phyloP scores from a whole-genome alignment of 2,888 invertebrate species.

The Tachina fera region DNA sequence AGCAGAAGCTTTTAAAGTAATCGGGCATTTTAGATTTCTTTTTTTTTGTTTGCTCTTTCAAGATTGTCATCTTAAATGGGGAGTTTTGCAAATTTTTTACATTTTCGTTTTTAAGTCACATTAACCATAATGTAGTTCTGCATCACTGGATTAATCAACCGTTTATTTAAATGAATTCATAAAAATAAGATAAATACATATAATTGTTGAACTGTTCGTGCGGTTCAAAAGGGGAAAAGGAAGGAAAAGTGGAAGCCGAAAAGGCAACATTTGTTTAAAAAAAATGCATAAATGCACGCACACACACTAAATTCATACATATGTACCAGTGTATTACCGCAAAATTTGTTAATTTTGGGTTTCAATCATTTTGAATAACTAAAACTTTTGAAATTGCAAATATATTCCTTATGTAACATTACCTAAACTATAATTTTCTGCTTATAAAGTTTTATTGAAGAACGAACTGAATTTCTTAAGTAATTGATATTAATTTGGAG shows the following conservation, averaged over 20 bases:
- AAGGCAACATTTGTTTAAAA: too few species aligned
- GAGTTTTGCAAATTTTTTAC: conserved; percentile 60
- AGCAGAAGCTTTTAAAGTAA: conserved; percentile 69
- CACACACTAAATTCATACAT: not conserved
- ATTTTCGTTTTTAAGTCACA: conserved; percentile 58
- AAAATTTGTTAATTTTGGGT: too few species aligned
- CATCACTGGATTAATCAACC: conserved; percentile 62
- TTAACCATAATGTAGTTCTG: conserved; percentile 53
- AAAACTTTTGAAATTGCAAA: too few species aligned
- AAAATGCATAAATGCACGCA: not conserved
- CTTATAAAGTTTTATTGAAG: too few species aligned
- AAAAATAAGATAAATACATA: conserved; percentile 50
- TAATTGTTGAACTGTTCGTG: conserved; percentile 8
- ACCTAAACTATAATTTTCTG: too few species aligned
- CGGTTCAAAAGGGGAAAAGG: not conserved
- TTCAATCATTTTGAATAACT: too few species aligned
- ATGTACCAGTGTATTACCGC: too few species aligned
- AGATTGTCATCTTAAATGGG: conserved; percentile 68
- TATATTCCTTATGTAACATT: too few species aligned
- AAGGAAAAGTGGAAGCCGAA: not conserved
- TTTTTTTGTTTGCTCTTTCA: conserved; percentile 23
- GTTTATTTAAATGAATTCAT: conserved; percentile 67
- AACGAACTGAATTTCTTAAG: too few species aligned
- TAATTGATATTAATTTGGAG: too few species aligned
- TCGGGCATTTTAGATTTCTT: conserved; percentile 58